Evolutionary conservation across 2,797 vertebrate species (phyloP).

Genomic region (Coreius guichenoti): DNA sequence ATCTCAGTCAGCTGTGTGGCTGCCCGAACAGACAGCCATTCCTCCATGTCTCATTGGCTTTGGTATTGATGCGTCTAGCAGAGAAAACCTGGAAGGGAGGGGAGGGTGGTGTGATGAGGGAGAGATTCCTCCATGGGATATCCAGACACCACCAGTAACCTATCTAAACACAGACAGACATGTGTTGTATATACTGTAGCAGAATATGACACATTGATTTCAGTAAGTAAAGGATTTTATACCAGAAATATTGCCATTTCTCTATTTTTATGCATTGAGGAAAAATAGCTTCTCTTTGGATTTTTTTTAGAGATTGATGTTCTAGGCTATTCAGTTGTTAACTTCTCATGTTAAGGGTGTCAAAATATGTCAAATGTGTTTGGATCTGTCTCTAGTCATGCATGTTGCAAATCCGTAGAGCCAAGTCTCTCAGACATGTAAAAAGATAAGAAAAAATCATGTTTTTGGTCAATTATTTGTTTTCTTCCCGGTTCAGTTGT

Average conservation of each 20-base stretch:
- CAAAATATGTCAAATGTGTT: constrained; percentile 17
- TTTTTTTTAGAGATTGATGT: background rate
- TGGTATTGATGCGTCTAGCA: constrained; percentile 39
- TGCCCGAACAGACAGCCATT: constrained; percentile 68
- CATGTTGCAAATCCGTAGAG: background rate
- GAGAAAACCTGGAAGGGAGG: constrained; percentile 4
- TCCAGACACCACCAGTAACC: constrained; percentile 22
- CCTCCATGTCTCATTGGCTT: constrained; percentile 77
- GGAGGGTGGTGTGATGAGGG: background rate
- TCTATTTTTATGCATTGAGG: background rate
- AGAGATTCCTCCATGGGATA: constrained; percentile 13
- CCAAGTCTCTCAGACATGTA: background rate
- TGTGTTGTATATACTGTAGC: background rate
- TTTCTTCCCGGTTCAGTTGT: constrained; percentile 17
- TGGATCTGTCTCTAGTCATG: background rate
- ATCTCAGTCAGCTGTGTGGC: constrained; percentile 68
- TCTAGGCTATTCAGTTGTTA: background rate
- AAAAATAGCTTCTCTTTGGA: background rate
- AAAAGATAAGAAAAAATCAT: background rate
- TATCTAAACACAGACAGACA: background rate
- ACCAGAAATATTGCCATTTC: background rate
- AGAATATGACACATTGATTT: background rate
- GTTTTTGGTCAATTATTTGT: constrained; percentile 3
- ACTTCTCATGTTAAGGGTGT: background rate
- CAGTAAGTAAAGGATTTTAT: background rate